Percentiles rank a stretch among this genome's conserved stretches.
Evolutionary conservation across 1,140 invertebrate genomes (phyloP).

Genomic region (Plectrocnemia conspersa): DNA sequence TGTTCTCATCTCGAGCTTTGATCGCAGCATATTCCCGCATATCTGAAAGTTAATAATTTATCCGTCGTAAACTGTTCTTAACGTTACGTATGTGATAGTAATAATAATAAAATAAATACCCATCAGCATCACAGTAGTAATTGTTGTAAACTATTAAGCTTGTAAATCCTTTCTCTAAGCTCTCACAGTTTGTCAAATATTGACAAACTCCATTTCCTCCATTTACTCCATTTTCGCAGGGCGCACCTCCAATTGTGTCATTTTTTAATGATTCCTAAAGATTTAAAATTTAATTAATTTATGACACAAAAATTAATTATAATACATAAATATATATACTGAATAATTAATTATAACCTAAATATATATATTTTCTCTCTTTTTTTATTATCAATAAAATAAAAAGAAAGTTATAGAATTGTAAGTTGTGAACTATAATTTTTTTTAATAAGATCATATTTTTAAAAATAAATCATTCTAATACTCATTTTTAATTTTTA

Average conservation of each 20-base stretch:
- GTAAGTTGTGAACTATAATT: too few relatives aligned
- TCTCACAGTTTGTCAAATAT: conserved; percentile 25
- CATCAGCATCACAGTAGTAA: conserved; percentile 19
- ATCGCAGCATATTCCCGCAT: conserved; percentile 15
- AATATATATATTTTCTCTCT: too few relatives aligned
- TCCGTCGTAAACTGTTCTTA: not conserved
- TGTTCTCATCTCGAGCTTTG: not conserved
- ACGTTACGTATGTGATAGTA: not conserved
- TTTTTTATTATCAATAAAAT: too few relatives aligned
- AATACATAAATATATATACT: too few relatives aligned
- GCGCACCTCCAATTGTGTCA: not conserved
- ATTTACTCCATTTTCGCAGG: conserved; percentile 17
- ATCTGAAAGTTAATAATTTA: conserved; percentile 11
- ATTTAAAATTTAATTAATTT: too few relatives aligned
- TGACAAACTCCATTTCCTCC: conserved; percentile 23
- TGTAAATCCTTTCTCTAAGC: conserved; percentile 19
- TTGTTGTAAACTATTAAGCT: conserved; percentile 20
- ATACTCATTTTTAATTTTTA: too few relatives aligned
- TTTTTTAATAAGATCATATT: too few relatives aligned
- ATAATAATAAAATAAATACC: conserved; percentile 8
- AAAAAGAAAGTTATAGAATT: too few relatives aligned
- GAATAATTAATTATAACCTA: too few relatives aligned
- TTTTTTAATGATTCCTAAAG: too few relatives aligned
- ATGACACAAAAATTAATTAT: too few relatives aligned
- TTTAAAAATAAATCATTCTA: too few relatives aligned